Evolutionary conservation across 2,888 invertebrate species (phyloP), one percentile per base, ranked within the genome.

Genomic region (Hemicrepidius hirtus): DNA sequence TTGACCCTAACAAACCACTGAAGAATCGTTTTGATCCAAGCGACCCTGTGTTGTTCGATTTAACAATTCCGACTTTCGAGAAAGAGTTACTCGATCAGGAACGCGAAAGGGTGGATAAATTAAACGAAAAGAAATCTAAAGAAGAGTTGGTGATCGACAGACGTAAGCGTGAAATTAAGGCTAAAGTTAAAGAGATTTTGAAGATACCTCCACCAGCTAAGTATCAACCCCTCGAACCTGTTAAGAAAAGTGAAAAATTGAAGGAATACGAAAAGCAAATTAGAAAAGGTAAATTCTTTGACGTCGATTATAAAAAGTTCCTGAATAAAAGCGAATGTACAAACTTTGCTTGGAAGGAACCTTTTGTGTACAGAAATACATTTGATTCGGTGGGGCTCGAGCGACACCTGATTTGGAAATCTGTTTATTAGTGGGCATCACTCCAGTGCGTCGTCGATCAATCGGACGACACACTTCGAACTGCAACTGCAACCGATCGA

Each of bases 311-410:
- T 68, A 86, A 85, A 66, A 85, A 85, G 75, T 86, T 80, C 71
- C 74, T 86, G 62, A 80, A 71, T 40, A 83, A n/a, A n/a, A 24
- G 24, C 66, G 74, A 67, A 71, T 74, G 68, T 73, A 24, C 68
- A 10, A 21, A 57, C 6, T 68, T 59, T 46, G 78, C 81, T 72
- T 85, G 85, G 85, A 66, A 79, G 68, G 84, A 85, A 68, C 78
- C 81, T 5, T 82, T 81, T 77, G 82, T 83, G 69, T 85, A 83
- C 76, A 79, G 85, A 77, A 82, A 82, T 78, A 83, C 84, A 67
- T 85, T 86, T 74, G 83, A 84, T 73, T 78, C 86, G 82, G 86
- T 86, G 83, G 86, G 86, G 82, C 84, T 85, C 57, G 82, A 80
- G 78, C 83, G 85, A 68, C 85, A 85, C 80, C 84, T 82, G 76